A percentile compares a stretch with the other conserved stretches of the same genome.
These are phyloP conservation scores for Ditula angustiorana DNA, from an alignment of 2,888 invertebrate species.

Conservation along the genomic window DNA sequence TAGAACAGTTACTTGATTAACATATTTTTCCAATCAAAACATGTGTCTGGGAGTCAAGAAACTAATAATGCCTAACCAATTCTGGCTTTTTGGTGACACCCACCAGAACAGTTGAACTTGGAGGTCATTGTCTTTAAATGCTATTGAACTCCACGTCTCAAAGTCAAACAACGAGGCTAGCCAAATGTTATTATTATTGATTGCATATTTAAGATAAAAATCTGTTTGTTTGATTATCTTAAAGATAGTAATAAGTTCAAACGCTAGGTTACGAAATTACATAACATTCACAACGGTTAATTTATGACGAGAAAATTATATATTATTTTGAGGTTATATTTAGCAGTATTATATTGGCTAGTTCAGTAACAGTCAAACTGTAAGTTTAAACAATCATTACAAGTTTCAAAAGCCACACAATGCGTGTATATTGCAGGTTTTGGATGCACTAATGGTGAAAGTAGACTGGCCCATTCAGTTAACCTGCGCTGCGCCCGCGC, in stretches of 20 bases:
- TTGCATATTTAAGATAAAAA: constrained; percentile 27
- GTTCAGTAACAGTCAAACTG: background rate
- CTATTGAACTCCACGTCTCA: constrained; percentile 37
- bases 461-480: constrained; percentile 64
- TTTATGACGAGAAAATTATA: background rate
- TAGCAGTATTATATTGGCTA: background rate
- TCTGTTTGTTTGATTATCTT: constrained; percentile 23
- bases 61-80: constrained; percentile 30
- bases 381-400: background rate
- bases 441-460: constrained; percentile 60
- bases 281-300: background rate
- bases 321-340: background rate
- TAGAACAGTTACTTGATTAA: constrained; percentile 29
- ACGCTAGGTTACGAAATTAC: background rate
- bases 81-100: constrained; percentile 32
- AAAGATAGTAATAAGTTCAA: constrained; percentile 18
- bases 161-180: constrained; percentile 37
- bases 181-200: constrained; percentile 30
- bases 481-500: constrained; percentile 51
- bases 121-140: constrained; percentile 39
- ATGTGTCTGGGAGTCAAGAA: constrained; percentile 32
- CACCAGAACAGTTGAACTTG: constrained; percentile 31
- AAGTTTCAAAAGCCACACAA: background rate
- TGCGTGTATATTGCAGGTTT: constrained; percentile 23
- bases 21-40: constrained; percentile 33